These are phyloP conservation scores for Halcyon badia DNA, from an alignment of 2,797 vertebrate species.

Conservation along the genomic window DNA sequence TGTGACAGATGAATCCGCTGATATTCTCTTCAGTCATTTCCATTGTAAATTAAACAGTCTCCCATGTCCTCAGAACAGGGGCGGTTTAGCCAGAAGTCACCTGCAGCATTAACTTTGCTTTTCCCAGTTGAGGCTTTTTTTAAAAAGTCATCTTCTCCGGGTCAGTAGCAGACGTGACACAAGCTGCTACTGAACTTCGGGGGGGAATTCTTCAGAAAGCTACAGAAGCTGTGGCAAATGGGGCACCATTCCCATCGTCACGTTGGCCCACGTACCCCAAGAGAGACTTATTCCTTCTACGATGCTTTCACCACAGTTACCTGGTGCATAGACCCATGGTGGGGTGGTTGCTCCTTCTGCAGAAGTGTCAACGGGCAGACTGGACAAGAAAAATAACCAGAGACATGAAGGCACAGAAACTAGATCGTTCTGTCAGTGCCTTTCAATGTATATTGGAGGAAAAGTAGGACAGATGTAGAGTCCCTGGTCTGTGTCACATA, in stretches of 20 bases:
- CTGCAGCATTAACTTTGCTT: neutral
- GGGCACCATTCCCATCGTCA: accelerated
- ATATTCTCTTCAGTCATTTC: neutral
- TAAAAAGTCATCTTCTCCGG: accelerated
- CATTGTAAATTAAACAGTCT: conserved; percentile 6
- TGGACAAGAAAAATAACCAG: no score
- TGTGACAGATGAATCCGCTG: conserved; percentile 31
- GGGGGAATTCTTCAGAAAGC: neutral
- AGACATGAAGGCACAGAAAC: neutral
- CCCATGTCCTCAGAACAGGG: neutral
- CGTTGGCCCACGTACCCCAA: accelerated
- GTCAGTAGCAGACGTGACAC: no score
- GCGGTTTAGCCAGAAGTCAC: neutral
- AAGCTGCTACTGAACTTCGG: accelerated
- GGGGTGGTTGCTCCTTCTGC: neutral
- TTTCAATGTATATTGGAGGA: neutral
- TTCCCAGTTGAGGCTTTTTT: neutral
- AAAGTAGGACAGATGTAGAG: accelerated
- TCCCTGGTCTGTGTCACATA: accelerated
- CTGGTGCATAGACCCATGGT: accelerated
- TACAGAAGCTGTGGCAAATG: neutral
- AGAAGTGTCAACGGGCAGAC: neutral
- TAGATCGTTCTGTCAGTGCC: neutral
- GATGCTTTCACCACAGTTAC: accelerated
- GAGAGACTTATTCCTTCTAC: neutral